Conservation (phyloP, 2,113 vertebrate genomes). For the Microcebus lehilahytsara region DNA sequence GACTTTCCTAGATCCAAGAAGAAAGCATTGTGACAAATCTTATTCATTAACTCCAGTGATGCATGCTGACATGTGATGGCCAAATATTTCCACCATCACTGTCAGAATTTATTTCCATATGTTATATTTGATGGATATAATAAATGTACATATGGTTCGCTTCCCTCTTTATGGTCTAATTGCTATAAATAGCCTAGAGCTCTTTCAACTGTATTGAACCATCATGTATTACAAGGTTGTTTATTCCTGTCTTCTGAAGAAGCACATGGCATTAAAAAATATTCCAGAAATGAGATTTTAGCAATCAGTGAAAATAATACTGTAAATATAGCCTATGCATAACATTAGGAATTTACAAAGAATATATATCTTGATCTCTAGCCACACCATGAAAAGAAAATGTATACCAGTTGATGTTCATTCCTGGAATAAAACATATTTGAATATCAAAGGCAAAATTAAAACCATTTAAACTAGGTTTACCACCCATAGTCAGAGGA, state of each 20-base stretch:
- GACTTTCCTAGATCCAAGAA: neutral
- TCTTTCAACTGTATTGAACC: conserved; percentile 52
- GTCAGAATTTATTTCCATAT: conserved; percentile 61
- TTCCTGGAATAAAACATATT: conserved; percentile 11
- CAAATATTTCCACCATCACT: conserved; percentile 35
- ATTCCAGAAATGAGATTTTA: conserved; percentile 28
- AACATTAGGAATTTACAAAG: conserved; percentile 46
- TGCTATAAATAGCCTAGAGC: conserved; percentile 61
- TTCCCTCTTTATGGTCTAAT: conserved; percentile 61
- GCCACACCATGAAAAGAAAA: conserved; percentile 1
- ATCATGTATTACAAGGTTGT: conserved; percentile 56
- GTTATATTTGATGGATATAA: conserved; percentile 56
- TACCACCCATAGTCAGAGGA: neutral
- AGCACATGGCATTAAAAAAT: conserved; percentile 38
- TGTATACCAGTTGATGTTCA: neutral
- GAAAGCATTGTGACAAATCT: conserved; percentile 26
- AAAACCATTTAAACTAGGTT: conserved; percentile 35
- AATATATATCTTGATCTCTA: neutral
- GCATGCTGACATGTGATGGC: neutral
- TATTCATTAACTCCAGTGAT: neutral
- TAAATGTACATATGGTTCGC: conserved; percentile 59
- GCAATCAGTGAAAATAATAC: conserved; percentile 19
- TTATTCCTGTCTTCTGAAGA: conserved; percentile 59
- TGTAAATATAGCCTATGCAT: neutral
- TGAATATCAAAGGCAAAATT: conserved; percentile 40